These are phyloP conservation scores for Eciton burchellii DNA, from an alignment of 1,140 invertebrate genomes.

Conservation along the genomic window DNA sequence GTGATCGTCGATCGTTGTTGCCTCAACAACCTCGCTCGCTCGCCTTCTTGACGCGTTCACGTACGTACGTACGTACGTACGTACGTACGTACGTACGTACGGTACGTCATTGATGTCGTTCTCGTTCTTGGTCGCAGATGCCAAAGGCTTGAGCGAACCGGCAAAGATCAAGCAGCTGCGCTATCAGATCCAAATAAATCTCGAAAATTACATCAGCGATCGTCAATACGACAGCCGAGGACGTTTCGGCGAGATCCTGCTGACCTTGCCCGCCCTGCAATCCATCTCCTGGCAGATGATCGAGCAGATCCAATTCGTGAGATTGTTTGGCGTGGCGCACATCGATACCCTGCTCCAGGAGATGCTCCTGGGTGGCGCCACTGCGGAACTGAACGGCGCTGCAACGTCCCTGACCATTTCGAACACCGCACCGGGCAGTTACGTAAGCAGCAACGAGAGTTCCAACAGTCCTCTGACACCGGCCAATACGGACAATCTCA, in stretches of 20 bases:
- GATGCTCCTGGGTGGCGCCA: conserved; percentile 95
- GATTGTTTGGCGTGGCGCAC: conserved; percentile 97
- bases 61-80: too few species aligned
- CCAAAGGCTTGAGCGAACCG: conserved; percentile 95
- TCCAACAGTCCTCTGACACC: conserved; percentile 82
- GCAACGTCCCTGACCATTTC: conserved; percentile 75
- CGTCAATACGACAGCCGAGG: conserved; percentile 97
- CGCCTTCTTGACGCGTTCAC: too few species aligned
- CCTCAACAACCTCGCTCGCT: too few species aligned
- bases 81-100: too few species aligned
- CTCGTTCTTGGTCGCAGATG: conserved; percentile 88
- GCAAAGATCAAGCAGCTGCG: conserved; percentile 94
- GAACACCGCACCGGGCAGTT: conserved; percentile 80
- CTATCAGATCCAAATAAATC: conserved; percentile 97
- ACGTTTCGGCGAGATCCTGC: conserved; percentile 97
- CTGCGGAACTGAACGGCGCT: conserved; percentile 79
- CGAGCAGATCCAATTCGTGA: conserved; percentile 99
- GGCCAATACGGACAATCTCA: conserved; percentile 78
- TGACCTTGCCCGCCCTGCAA: conserved; percentile 97
- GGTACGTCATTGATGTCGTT: too few species aligned
- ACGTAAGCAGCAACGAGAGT: conserved; percentile 83
- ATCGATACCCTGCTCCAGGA: conserved; percentile 98
- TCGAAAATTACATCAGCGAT: conserved; percentile 99
- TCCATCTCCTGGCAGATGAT: conserved; percentile 99
- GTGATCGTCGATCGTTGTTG: too few species aligned